Base-by-base conservation (phyloP, 2,113 vertebrate species). In the Smithornis capensis region DNA sequence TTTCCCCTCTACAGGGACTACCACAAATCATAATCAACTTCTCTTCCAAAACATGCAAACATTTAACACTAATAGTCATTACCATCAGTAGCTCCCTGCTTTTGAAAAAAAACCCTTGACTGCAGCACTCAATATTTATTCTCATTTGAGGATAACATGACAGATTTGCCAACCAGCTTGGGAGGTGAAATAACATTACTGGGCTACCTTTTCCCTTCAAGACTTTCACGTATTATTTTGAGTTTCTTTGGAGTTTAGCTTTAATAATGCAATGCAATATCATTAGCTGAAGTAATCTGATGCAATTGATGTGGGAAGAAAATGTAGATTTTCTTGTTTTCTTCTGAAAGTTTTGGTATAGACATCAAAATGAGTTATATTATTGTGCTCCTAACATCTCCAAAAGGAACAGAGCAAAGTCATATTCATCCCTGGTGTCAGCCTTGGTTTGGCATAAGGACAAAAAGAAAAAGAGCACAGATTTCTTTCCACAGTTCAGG, bases 171-270 rank as follows among this genome's bases (percentile, higher is more conserved):
- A 92, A 80, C 59, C 95, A 92, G 74, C 74, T 56, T 85, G 77
- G n/a, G 87, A 95, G 78, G 53, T 79, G 70, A 95, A 96, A 87
- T 76, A 89, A 77, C 83, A 80, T 83, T 82, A 94, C 50, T 35
- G 33, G 77, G 68, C 83, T 92, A 92, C 83, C 70, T 91, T 70
- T 78, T 92, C 42, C 45, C 55, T 70, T 47, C 19, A 47, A 47
- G 45, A 47, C 45, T 47, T 47, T 47, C 45, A 47, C 21, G 10
- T 47, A 47, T 21, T 45, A 19, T 45, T 45, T 45, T 47, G 45
- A 47, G 45, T 47, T 21, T 47, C 45, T 47, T 47, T 57, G 24
- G 90, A 95, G 63, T 94, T 94, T 68, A 62, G 45, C 40, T 91
- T 95, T 77, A 91, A 83, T 87, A 94, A 90, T 45, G 52, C 64